These are phyloP conservation scores for Perca flavescens DNA, from an alignment of 2,113 vertebrate genomes.

Conservation along the genomic window DNA sequence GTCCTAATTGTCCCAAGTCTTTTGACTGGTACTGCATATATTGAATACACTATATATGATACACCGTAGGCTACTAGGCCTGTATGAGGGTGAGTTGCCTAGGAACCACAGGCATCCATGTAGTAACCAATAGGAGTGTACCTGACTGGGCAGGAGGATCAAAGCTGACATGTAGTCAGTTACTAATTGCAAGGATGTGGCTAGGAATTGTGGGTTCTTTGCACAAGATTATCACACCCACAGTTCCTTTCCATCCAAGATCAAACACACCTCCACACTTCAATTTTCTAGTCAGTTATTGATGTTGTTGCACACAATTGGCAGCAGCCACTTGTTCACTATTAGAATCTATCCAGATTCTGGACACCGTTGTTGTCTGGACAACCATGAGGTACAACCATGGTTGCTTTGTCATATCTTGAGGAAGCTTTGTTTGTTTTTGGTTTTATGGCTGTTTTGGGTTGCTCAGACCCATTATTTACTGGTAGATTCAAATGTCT, in stretches of 20 bases:
- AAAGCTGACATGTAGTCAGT: neutral
- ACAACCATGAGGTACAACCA: neutral
- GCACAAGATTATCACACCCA: neutral
- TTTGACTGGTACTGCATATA: too few species aligned
- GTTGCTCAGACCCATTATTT: neutral
- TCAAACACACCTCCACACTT: neutral
- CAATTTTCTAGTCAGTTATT: neutral
- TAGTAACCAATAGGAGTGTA: constrained; percentile 11
- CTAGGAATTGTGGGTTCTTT: neutral
- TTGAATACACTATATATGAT: neutral
- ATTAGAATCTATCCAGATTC: too few species aligned
- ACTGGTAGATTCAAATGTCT: neutral
- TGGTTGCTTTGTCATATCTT: neutral
- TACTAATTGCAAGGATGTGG: neutral
- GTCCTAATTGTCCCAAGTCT: neutral
- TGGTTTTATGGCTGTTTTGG: neutral
- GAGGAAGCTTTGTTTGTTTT: neutral
- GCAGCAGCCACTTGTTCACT: neutral
- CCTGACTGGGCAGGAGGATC: neutral
- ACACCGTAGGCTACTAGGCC: neutral
- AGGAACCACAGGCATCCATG: constrained; percentile 16
- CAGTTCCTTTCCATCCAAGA: neutral
- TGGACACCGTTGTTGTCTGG: neutral
- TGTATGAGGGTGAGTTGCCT: constrained; percentile 24
- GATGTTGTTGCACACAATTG: neutral